phyloP scores from a whole-genome alignment of 2,113 vertebrate species.

The Ictalurus punctatus region DNA sequence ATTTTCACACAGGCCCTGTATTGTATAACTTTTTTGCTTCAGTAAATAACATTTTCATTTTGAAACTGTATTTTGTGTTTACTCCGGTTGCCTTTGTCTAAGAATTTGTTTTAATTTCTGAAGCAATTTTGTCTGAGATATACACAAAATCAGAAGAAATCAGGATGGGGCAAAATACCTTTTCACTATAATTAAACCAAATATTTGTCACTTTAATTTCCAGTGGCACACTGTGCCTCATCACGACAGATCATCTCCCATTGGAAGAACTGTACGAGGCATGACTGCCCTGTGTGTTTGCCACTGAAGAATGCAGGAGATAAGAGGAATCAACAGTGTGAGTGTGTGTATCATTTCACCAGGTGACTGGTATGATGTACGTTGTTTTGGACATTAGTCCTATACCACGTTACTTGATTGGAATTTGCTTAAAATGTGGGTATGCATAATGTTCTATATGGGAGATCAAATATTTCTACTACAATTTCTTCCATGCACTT shows the following conservation, averaged over 20 bases:
- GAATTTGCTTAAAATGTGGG: background rate
- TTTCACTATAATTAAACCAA: background rate
- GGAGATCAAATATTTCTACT: background rate
- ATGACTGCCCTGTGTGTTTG: slow-evolving; percentile 97
- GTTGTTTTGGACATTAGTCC: too few species aligned
- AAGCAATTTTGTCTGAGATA: too few species aligned
- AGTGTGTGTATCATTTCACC: slow-evolving; percentile 76
- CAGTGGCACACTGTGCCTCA: slow-evolving; percentile 97
- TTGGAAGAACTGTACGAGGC: slow-evolving; percentile 98
- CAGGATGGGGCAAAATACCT: too few species aligned
- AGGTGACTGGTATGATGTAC: background rate
- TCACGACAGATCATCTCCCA: slow-evolving; percentile 99
- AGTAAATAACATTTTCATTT: too few species aligned
- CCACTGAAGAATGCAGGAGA: slow-evolving; percentile 98
- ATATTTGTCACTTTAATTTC: slow-evolving; percentile 26
- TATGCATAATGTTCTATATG: background rate
- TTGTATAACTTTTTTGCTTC: too few species aligned
- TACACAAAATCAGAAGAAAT: too few species aligned
- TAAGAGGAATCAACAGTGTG: slow-evolving; percentile 98
- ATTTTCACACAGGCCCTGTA: too few species aligned
- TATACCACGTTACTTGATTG: background rate
- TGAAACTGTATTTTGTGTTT: too few species aligned
- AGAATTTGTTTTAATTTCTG: too few species aligned
- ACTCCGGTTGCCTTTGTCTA: too few species aligned
- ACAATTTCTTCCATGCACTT: background rate